Evolutionary conservation across 2,113 vertebrate genomes (phyloP).

Genomic region (Xyrauchen texanus): DNA sequence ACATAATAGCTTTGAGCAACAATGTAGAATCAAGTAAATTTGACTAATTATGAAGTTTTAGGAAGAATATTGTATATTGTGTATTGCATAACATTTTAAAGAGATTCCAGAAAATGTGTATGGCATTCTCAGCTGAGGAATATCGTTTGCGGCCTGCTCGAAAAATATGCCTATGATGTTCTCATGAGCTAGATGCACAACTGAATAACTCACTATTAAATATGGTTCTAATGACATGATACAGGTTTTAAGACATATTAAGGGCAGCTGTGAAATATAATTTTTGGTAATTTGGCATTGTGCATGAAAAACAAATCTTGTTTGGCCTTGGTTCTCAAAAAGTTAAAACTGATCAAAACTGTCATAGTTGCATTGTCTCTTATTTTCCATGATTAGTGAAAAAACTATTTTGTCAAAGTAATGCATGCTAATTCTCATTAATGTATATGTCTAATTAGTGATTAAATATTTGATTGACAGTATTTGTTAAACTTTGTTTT

Average conservation of each 20-base stretch:
- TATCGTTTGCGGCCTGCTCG: conserved; percentile 44
- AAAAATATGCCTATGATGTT: conserved; percentile 8
- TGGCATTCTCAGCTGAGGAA: conserved; percentile 50
- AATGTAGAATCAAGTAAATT: conserved; percentile 66
- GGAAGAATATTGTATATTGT: conserved; percentile 56
- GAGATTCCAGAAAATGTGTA: conserved; percentile 35
- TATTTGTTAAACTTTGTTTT: background rate
- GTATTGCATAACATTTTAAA: conserved; percentile 60
- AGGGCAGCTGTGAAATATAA: background rate
- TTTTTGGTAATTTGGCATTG: background rate
- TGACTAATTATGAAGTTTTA: conserved; percentile 63
- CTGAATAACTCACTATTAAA: background rate
- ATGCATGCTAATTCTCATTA: background rate
- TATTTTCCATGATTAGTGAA: background rate
- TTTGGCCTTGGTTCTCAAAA: background rate
- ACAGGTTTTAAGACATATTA: background rate
- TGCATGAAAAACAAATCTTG: background rate
- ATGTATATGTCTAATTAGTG: background rate
- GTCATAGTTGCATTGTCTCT: conserved; percentile 27
- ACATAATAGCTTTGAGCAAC: conserved; percentile 67
- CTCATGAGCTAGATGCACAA: background rate
- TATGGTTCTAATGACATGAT: conserved; percentile 10
- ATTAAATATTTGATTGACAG: background rate
- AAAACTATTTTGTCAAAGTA: background rate
- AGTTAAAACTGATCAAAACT: conserved; percentile 40